Evolutionary conservation across 2,888 invertebrate genomes (phyloP), one percentile per base, ranked within the genome.

Genomic region (Monopis laevigella): DNA sequence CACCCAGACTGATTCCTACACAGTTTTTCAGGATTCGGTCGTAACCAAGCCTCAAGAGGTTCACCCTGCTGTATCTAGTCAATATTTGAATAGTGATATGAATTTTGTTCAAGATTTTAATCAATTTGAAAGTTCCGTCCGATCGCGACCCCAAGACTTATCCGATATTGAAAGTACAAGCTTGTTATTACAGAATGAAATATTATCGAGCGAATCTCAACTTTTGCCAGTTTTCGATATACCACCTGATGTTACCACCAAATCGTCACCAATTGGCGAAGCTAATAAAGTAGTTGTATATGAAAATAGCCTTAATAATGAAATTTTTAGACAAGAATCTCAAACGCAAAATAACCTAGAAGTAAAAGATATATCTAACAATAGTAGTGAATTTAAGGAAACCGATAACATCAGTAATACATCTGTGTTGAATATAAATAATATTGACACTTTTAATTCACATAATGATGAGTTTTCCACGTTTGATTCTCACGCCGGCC

Each of bases 11-110:
- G 61, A 66, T 0, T 61, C 65, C 3, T 71, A 69, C 50, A 59
- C 65, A 2, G 72, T 70, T 48, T 72, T 75, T 43, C 69, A 70
- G 50, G 57, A 54, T 41, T 72, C 72, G 0, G 73, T 62, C 2
- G 43, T 53, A 2, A 42, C 50, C 13, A 70, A 67, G 51, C 65
- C 71, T 0, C 74, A 74, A 49, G 68, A 75, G 21, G 45, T 60
- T 6, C 48, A 54, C 36, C 55, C 59, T 6, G 4, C 36, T 11
- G 6, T 24, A 40, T 64, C 63, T 57, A 64, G 61, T 60, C 65
- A 62, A 47, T 66, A 61, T 44, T 43, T 55, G 18, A 65, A 36
- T 21, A 7, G 24, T 24, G 21, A 36, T 3, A 53, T 56, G n/a
- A 65, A 54, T 49, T 66, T 68, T 2, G 8, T 14, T 4, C 69